Percentiles rank a stretch among this genome's conserved stretches.
These are phyloP conservation scores for Acanthis flammea DNA, from an alignment of 2,797 vertebrate genomes.

Conservation along the genomic window DNA sequence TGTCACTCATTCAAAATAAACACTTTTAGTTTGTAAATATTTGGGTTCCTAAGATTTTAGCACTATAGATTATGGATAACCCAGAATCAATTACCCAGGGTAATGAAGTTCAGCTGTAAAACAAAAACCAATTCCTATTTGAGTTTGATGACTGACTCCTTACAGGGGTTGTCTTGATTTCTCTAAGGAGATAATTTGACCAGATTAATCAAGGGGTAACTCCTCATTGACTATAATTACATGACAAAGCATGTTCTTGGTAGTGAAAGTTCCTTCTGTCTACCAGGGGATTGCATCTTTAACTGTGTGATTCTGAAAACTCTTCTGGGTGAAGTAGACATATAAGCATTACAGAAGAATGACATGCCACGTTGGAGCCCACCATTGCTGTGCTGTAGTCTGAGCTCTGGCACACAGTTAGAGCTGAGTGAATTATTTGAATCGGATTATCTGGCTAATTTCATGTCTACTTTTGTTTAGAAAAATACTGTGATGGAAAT, in stretches of 20 bases:
- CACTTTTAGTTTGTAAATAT: background rate
- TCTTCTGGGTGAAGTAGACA: background rate
- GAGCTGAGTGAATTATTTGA: background rate
- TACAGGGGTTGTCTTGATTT: background rate
- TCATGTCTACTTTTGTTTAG: background rate
- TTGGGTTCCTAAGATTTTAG: background rate
- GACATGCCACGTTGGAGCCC: fast-evolving
- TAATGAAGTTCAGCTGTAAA: background rate
- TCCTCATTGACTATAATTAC: background rate
- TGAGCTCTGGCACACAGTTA: background rate
- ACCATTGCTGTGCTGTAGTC: background rate
- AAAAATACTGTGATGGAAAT: background rate
- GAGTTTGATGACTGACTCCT: background rate
- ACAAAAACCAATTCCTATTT: background rate
- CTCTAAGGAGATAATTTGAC: background rate
- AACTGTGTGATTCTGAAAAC: background rate
- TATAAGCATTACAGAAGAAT: background rate
- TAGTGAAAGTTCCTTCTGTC: background rate
- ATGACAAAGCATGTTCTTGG: background rate
- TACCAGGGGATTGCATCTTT: background rate
- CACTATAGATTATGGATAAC: background rate
- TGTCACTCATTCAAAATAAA: background rate
- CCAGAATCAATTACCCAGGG: background rate
- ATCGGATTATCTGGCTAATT: background rate
- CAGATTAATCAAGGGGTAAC: background rate